Conservation (phyloP, 2,113 vertebrate species). For the Albula goreensis region DNA sequence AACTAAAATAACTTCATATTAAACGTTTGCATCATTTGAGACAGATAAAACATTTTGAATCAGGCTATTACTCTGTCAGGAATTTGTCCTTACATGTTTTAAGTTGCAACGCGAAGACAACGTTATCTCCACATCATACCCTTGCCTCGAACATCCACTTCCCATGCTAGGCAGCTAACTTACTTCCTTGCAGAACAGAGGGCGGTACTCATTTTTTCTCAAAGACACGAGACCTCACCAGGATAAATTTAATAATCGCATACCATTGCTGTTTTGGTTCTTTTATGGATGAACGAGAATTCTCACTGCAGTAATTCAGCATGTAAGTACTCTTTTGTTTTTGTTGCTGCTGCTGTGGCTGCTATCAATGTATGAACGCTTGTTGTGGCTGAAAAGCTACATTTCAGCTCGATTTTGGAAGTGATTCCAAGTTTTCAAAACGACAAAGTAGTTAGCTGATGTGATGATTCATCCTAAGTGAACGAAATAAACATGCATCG, state of each 20-base stretch:
- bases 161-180: neutral
- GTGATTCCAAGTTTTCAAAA: neutral
- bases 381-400: neutral
- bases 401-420: neutral
- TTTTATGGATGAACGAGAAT: slow-evolving; percentile 28
- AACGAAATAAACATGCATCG: neutral
- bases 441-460: neutral
- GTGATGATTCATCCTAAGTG: neutral
- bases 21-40: neutral
- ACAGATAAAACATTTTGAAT: neutral
- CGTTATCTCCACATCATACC: neutral
- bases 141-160: neutral
- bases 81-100: neutral
- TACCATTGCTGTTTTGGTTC: slow-evolving; percentile 5
- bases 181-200: slow-evolving; percentile 22
- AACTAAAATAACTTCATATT: neutral
- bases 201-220: slow-evolving; percentile 23
- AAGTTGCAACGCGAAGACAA: neutral
- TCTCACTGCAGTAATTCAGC: slow-evolving; percentile 7
- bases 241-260: slow-evolving; percentile 23
- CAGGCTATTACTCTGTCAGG: neutral
- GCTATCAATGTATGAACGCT: neutral
- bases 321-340: slow-evolving; percentile 36
- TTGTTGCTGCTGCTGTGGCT: neutral
- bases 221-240: slow-evolving; percentile 15